Conservation (phyloP, 2,797 vertebrate species). For the Aulostomus chinensis region DNA sequence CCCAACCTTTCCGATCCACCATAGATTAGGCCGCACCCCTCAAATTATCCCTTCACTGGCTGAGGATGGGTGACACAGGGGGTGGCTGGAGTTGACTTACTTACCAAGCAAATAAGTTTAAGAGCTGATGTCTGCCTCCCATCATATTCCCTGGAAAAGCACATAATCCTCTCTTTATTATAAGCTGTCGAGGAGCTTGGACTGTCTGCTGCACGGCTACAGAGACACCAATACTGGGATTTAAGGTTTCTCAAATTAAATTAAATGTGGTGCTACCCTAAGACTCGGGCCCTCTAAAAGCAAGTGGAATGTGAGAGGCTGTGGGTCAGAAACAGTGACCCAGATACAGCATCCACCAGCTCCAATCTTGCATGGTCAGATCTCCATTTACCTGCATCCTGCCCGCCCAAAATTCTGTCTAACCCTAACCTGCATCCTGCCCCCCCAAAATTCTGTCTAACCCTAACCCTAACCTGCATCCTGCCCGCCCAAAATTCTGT, state of each 20-base stretch:
- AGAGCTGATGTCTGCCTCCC: constrained; percentile 58
- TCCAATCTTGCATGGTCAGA: not conserved
- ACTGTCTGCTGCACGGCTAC: constrained; percentile 67
- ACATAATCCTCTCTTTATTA: constrained; percentile 76
- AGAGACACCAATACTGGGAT: constrained; percentile 53
- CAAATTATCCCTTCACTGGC: constrained; percentile 8
- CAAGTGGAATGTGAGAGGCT: constrained; percentile 40
- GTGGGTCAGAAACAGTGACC: constrained; percentile 24
- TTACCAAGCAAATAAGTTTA: constrained; percentile 62
- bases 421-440: too few species aligned
- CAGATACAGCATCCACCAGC: constrained; percentile 24
- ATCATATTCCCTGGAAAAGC: constrained; percentile 51
- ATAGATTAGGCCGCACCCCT: constrained; percentile 47
- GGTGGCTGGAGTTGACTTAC: constrained; percentile 42
- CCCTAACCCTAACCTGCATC: not conserved
- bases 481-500: not conserved
- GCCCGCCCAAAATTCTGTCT: too few species aligned
- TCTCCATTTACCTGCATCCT: constrained; percentile 1
- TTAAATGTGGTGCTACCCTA: constrained; percentile 45
- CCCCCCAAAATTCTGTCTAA: too few species aligned
- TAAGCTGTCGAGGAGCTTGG: constrained; percentile 70
- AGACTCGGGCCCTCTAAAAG: constrained; percentile 43
- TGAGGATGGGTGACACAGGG: constrained; percentile 21
- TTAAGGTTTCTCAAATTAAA: constrained; percentile 70
- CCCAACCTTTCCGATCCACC: constrained; percentile 25